A percentile compares a stretch with the other conserved stretches of the same genome.
These are phyloP conservation scores for Villa cingulata DNA, from an alignment of 2,888 invertebrate genomes.

Conservation along the genomic window DNA sequence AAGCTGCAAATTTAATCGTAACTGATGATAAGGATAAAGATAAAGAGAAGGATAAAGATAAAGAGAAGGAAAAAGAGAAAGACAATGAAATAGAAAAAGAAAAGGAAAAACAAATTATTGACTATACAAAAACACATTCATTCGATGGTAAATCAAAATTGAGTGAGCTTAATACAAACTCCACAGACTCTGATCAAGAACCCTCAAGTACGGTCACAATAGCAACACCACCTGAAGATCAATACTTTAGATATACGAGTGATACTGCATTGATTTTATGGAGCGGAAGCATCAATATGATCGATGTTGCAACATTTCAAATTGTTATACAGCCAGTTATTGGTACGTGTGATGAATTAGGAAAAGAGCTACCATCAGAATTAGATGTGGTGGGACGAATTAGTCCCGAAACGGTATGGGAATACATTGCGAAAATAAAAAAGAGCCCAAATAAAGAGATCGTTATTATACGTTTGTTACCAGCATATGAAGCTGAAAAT, in stretches of 20 bases:
- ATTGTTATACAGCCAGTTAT: constrained; percentile 67
- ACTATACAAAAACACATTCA: constrained; percentile 6
- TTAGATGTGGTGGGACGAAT: constrained; percentile 86
- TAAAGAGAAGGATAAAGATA: background rate
- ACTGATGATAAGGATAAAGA: background rate
- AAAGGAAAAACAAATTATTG: constrained; percentile 11
- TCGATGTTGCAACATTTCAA: constrained; percentile 78
- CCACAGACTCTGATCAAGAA: constrained; percentile 54
- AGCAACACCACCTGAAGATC: constrained; percentile 39
- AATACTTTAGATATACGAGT: constrained; percentile 24
- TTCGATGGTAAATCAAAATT: constrained; percentile 6
- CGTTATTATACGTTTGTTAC: constrained; percentile 64
- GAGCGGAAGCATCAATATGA: constrained; percentile 76
- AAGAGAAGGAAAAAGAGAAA: background rate
- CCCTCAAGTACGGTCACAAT: constrained; percentile 66
- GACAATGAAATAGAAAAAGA: constrained; percentile 12
- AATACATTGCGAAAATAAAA: constrained; percentile 83
- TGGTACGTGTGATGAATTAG: constrained; percentile 52
- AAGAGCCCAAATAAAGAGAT: constrained; percentile 79
- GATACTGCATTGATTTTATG: constrained; percentile 22
- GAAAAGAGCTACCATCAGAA: constrained; percentile 59
- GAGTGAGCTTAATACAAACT: constrained; percentile 4
- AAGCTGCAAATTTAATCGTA: constrained; percentile 27
- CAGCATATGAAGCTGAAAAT: constrained; percentile 70
- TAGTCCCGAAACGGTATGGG: constrained; percentile 80